Base-by-base conservation (phyloP, 2,888 invertebrate species). In the Machimus rusticus region DNA sequence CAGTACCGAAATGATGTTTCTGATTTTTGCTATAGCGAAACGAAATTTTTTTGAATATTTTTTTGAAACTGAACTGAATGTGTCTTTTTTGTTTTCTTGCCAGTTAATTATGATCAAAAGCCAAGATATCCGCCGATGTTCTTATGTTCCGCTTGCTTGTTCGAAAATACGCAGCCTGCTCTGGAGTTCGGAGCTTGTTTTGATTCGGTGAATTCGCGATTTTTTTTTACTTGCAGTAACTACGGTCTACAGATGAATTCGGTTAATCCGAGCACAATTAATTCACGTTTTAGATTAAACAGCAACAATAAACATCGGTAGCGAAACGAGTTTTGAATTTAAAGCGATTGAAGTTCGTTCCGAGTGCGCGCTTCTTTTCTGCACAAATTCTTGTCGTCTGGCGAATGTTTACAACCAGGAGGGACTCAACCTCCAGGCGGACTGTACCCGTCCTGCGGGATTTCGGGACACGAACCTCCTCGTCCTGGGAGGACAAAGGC, bases 1-100 rank as follows among this genome's bases (percentile, higher is more conserved):
- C 88, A 87, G 88, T 87, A 88, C 87, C 88, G 84, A 88, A 88
- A 66, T 12, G 66, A 88, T 79, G 74, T 57, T 79, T 74, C 86
- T 79, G 85, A 86, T 86, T 88, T 51, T 46, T 87, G 37, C 79
- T 76, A 77, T 74, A 78, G 82, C 84, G 78, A 88, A 87, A 88
- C 86, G 82, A 78, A 88, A 88, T 87, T 88, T 87, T 87, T 84
- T 87, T 66, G 12, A 37, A 46, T 46, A 12, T 16, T 37, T 57
- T 88, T 87, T 84, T 51, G 74, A 87, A 88, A 87, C 46, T 86
- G 77, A 88, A 87, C 86, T 88, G 88, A 84, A 84, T 78, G 37
- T 84, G 57, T 37, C 77, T 77, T 88, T 87, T 87, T 88, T 87
- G 86, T 85, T 78, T 87, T 77, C 74, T 77, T 84, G 86, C 88